Conservation (phyloP, 1,140 invertebrate species). For the Lasioglossum baleicum region DNA sequence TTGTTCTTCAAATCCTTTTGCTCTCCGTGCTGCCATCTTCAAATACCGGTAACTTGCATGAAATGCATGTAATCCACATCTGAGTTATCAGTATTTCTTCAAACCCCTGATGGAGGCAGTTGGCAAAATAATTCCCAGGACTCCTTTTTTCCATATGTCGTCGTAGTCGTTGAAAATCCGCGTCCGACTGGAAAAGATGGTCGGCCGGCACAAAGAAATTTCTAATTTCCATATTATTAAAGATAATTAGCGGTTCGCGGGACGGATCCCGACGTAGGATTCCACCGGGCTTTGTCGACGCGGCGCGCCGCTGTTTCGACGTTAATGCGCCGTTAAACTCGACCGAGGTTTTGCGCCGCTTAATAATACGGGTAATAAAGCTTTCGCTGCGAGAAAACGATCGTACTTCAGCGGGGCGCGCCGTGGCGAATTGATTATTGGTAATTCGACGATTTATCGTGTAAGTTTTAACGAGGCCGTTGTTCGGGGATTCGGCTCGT, state of each 20-base stretch:
- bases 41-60: no score
- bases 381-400: background rate
- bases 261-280: background rate
- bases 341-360: background rate
- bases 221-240: background rate
- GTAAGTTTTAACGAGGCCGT: conserved; percentile 19
- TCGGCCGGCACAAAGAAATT: background rate
- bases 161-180: no score
- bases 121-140: no score
- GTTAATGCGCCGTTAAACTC: conserved; percentile 25
- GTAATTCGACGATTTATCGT: conserved; percentile 31
- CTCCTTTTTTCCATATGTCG: no score
- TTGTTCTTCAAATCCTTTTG: no score
- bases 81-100: no score
- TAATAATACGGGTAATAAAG: conserved; percentile 24
- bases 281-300: background rate
- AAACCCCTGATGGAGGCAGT: no score
- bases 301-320: background rate
- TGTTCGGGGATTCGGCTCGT: background rate
- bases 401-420: background rate
- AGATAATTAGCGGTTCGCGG: background rate
- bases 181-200: no score
- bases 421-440: conserved; percentile 16
- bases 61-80: no score
- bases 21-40: no score